Evolutionary conservation across 2,113 vertebrate species (phyloP).

Genomic region (Turnix velox): DNA sequence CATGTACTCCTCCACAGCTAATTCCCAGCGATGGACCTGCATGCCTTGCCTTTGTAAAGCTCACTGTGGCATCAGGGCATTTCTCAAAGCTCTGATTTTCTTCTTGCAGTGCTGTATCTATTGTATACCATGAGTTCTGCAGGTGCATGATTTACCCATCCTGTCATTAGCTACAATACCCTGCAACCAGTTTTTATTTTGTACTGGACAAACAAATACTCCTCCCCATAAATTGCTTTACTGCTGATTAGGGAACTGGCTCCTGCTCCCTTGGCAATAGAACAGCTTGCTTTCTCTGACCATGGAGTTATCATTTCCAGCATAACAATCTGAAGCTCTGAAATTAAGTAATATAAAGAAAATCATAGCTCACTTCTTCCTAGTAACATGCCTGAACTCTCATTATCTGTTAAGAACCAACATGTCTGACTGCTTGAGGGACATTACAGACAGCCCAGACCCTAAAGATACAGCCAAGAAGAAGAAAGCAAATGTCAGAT

Average conservation of each 20-base stretch:
- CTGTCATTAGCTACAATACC: constrained; percentile 47
- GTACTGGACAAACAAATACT: constrained; percentile 41
- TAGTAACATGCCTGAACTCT: background rate
- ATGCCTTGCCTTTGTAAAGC: background rate
- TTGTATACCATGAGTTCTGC: constrained; percentile 20
- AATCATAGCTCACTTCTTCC: background rate
- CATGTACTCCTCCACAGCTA: background rate
- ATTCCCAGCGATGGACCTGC: background rate
- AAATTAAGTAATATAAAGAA: background rate
- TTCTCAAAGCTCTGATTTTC: constrained; percentile 52
- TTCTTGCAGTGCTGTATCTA: background rate
- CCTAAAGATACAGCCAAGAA: background rate
- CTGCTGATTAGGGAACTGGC: background rate
- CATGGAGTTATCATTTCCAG: background rate
- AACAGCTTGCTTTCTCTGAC: background rate
- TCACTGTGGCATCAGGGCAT: constrained; percentile 11
- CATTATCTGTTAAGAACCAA: background rate
- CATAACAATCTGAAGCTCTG: background rate
- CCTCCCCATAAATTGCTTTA: constrained; percentile 47
- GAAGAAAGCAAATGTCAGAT: background rate
- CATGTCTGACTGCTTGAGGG: background rate
- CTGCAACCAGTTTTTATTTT: constrained; percentile 42
- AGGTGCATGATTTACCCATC: constrained; percentile 51
- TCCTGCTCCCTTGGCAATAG: background rate
- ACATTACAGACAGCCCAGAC: background rate